Evolutionary conservation across 2,113 vertebrate species (phyloP).

Genomic region (Zapornia atra): DNA sequence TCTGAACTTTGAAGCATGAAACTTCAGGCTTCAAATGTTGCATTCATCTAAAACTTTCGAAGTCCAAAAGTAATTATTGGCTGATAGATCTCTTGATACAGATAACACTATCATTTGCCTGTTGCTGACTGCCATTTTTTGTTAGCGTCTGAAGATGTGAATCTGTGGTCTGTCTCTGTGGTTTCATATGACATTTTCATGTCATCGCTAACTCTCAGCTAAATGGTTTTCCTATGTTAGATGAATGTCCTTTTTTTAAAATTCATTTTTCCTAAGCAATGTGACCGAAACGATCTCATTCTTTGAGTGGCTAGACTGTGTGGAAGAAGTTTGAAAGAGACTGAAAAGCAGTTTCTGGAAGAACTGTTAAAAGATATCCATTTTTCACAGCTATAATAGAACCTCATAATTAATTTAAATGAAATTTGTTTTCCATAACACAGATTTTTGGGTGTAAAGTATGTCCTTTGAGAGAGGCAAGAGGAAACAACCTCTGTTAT

Average conservation of each 20-base stretch:
- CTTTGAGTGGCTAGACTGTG: not conserved
- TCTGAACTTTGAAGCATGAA: not conserved
- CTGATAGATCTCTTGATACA: not conserved
- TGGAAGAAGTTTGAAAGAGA: not conserved
- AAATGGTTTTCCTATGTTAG: not conserved
- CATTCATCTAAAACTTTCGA: not conserved
- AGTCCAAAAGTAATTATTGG: not conserved
- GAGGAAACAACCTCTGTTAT: slow-evolving; percentile 61
- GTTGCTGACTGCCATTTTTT: not conserved
- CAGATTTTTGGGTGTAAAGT: slow-evolving; percentile 38
- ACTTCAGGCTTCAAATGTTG: not conserved
- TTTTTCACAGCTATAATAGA: slow-evolving; percentile 34
- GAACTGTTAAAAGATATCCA: not conserved
- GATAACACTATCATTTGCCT: not conserved
- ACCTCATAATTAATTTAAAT: slow-evolving; percentile 65
- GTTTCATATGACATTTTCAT: not conserved
- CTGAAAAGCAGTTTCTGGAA: slow-evolving; percentile 5
- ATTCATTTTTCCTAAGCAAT: not conserved
- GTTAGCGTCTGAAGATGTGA: not conserved
- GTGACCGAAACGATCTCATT: not conserved
- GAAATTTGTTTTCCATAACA: slow-evolving; percentile 47
- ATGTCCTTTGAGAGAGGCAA: slow-evolving; percentile 38
- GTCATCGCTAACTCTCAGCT: not conserved
- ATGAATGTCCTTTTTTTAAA: not conserved
- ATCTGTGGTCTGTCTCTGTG: not conserved